Base-by-base conservation (phyloP, 2,888 invertebrate species). In the Leptopterna dolabrata region DNA sequence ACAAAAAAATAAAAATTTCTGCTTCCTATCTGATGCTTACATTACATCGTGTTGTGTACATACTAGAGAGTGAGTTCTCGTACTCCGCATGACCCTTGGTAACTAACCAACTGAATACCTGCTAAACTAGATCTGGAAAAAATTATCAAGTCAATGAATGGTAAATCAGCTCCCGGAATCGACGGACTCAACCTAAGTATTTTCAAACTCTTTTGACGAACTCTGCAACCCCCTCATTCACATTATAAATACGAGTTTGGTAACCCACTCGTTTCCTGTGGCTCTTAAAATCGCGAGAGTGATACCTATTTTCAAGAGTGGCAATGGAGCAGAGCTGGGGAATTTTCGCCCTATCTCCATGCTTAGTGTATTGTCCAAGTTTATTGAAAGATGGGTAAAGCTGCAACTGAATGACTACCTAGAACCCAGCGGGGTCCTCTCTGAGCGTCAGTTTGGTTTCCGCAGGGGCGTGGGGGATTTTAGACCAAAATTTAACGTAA, bases 291-390 rank as follows among this genome's bases (percentile, higher is more conserved):
- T 45, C 2, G 89, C 87, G 55, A 82, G 73, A 76, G 81, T 89
- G 14, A 43, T 85, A 13, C 88, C 88, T 1, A 6, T 88, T 9
- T 86, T 73, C 51, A 89, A 88, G 83, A 70, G 78, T 2, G 84
- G 83, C 2, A 51, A 73, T 24, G 19, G 27, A 19, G 14, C 43
- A 7, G 83, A 85, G 7, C 76, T 86, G 45, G 83, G 16, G n/a
- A 89, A 88, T 45, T 89, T 80, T 47, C 78, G 73, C 11, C 87
- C 87, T 19, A 88, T 88, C 16, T 81, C 85, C 9, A 16, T 88
- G 2, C 36, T 88, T 6, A 87, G 81, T 29, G 63, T 84, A 55
- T 2, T 36, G 7, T 36, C 36, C 7, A 36, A 36, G 36, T 7
- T 36, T 4, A 36, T 36, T 36, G 36, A 36, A 36, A 36, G 36